phyloP scores from a whole-genome alignment of 1,140 invertebrate genomes.

The Maconellicoccus hirsutus region DNA sequence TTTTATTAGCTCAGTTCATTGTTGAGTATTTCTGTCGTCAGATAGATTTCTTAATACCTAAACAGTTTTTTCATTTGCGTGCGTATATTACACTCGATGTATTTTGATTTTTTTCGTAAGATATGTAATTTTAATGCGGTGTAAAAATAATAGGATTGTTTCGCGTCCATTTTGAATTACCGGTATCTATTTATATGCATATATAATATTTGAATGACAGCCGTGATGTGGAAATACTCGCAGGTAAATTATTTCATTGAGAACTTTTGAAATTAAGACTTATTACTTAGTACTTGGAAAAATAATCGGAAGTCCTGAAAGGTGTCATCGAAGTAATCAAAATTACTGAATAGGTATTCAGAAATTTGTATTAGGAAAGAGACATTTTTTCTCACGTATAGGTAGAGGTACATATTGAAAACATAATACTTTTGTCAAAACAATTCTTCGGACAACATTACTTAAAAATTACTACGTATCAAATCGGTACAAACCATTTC shows the following conservation, averaged over 20 bases:
- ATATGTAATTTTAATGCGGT: background rate
- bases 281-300: too few relatives aligned
- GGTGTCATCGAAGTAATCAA: too few relatives aligned
- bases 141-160: background rate
- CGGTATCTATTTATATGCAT: background rate
- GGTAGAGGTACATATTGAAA: too few relatives aligned
- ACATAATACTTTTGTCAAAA: too few relatives aligned
- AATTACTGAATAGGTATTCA: too few relatives aligned
- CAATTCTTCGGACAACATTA: too few relatives aligned
- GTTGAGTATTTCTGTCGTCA: background rate
- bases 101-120: background rate
- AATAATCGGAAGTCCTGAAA: too few relatives aligned
- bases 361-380: too few relatives aligned
- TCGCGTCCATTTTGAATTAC: background rate
- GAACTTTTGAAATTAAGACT: too few relatives aligned
- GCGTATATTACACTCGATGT: background rate
- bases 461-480: too few relatives aligned
- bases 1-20: constrained; percentile 7
- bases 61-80: background rate
- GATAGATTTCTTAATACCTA: constrained; percentile 13
- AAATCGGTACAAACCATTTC: too few relatives aligned
- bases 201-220: background rate
- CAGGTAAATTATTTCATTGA: background rate
- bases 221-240: background rate
- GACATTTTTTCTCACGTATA: too few relatives aligned